These are phyloP conservation scores for Pseudorhiza aurosa DNA, from an alignment of 30 jellyfish, hydroid and myxozoan genomes.

Conservation along the genomic window DNA sequence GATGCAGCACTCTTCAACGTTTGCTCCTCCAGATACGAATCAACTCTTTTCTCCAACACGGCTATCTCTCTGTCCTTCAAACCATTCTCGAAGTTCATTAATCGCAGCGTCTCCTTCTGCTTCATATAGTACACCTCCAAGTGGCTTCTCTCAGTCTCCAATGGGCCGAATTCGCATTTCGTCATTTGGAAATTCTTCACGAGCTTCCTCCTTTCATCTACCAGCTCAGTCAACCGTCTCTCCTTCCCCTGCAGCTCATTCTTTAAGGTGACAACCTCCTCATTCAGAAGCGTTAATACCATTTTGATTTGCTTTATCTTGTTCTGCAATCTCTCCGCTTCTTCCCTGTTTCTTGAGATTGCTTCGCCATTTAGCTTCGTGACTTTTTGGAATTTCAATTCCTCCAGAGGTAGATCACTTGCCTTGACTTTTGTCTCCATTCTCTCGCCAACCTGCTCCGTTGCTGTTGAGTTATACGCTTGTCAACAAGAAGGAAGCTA, in stretches of 20 bases:
- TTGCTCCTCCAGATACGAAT: too few relatives aligned
- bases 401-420: too few relatives aligned
- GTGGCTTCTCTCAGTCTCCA: neutral
- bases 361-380: too few relatives aligned
- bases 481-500: too few relatives aligned
- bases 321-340: too few relatives aligned
- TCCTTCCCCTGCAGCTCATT: neutral
- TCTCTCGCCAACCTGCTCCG: too few relatives aligned
- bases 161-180: neutral
- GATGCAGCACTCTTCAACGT: neutral
- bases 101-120: conserved; percentile 3
- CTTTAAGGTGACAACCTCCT: neutral
- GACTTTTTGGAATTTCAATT: too few relatives aligned
- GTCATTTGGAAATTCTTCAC: neutral
- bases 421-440: too few relatives aligned
- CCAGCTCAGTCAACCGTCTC: neutral
- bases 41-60: neutral
- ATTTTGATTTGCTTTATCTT: too few relatives aligned
- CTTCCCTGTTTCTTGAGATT: too few relatives aligned
- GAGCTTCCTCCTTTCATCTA: neutral
- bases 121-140: neutral
- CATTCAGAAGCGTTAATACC: too few relatives aligned
- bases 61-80: neutral
- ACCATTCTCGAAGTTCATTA: neutral
- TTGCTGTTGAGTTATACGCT: too few relatives aligned